Evolutionary conservation across 2,113 vertebrate species (phyloP), one percentile per base, ranked within the genome.

Genomic region (Procavia capensis): DNA sequence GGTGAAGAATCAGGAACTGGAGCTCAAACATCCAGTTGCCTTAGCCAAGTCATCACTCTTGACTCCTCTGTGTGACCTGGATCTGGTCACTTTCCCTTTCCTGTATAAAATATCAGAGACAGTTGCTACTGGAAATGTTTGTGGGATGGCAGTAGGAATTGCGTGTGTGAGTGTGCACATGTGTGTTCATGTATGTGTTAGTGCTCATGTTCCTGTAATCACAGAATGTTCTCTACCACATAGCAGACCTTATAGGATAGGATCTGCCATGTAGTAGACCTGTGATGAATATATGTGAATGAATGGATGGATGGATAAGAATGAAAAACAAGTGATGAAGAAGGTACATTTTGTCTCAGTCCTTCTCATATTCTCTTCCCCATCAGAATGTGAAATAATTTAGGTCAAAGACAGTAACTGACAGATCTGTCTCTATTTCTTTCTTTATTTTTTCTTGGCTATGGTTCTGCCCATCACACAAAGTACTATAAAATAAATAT

Each of bases 161-260:
- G 2, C 22, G 4, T 17, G 9, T 47, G 7, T 9, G 0, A 3
- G 11, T 5, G 13, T 31, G 3, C 3, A 17, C 19, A 11, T 25
- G 36, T 54, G 17, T 25, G 25, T 36, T 16, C n/a, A n/a, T 54
- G 31, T 66, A 14, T 59, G 57, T 20, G 57, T 59, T 22, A 59
- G 57, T 50, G 2, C 24, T 80, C 64, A 9, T 27, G 20, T 4
- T 39, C n/a, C 20, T 57, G 9, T 54, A 11, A 9, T 2, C 47
- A 75, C 82, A 25, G n/a, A 34, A 47, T 6, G 25, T 1, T 39
- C 4, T 36, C 74, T 66, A n/a, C 43, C 11, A 11, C 3, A 0
- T 10, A 5, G 39, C 20, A 29, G 54, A 75, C 47, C 10, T 3
- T n/a, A n/a, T n/a, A n/a, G n/a, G n/a, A n/a, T n/a, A n/a, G n/a